Base-by-base conservation (phyloP, 2,113 vertebrate species). In the Rhinolophus ferrumequinum region DNA sequence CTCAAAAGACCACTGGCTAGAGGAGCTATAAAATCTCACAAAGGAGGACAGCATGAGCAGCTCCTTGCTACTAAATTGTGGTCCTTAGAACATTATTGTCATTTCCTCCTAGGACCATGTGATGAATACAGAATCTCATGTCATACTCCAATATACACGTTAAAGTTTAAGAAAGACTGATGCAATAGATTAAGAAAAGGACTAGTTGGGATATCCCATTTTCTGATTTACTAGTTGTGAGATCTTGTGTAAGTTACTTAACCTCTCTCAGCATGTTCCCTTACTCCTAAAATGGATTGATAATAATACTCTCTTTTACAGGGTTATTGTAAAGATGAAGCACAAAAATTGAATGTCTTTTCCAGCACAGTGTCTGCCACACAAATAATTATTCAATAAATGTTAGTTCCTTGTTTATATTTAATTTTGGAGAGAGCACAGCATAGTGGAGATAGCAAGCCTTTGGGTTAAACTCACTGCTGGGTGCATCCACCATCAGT, bases 11-110 rank as follows among this genome's bases (percentile, higher is more conserved):
- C 79, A 90, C 73, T 90, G 80, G 33, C 35, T 67, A 12, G 12
- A 38, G 15, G 47, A 96, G 28, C 47, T 92, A 28, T 67, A 84
- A 77, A 87, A 90, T 58, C 7, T 66, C 35, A 95, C 70, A 81
- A 41, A 69, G 13, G n/a, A 82, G 7, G 56, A 69, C 7, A 70
- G 56, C n/a, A 90, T 1, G 35, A 44, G 21, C 13, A 93, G 79
- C 33, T 95, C 75, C 14, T 88, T 81, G 6, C 14, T 21, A 66
- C 70, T 94, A 88, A 81, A 94, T 66, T 10, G 14, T 64, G 21
- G 7, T 35, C 44, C 18, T 67, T 38, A 24, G 26, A 24, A 0
- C 10, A 15, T 79, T 44, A 73, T 26, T 64, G 3, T 47, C 60
- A 77, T 52, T 60, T 15, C 35, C 11, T 22, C 22, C 12, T 21